phyloP scores from a whole-genome alignment of 2,888 invertebrate genomes.

The Dichetophora obliterata region DNA sequence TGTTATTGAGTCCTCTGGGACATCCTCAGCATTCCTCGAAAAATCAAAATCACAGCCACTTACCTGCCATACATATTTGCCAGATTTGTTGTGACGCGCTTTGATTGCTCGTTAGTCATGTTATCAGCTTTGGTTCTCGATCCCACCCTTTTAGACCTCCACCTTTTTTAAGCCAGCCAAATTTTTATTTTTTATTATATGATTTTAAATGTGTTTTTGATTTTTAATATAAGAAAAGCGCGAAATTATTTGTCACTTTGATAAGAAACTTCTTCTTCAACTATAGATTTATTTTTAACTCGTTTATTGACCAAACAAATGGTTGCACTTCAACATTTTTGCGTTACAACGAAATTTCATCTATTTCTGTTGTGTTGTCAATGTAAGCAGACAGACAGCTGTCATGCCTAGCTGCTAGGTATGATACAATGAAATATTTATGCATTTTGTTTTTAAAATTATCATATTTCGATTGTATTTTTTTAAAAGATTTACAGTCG shows the following conservation, averaged over 20 bases:
- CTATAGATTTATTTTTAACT: background rate
- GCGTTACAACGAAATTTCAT: constrained; percentile 18
- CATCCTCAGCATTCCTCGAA: no score
- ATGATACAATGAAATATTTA: background rate
- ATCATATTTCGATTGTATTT: no score
- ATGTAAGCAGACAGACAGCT: background rate
- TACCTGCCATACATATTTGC: constrained; percentile 51
- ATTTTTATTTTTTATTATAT: background rate
- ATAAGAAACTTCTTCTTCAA: background rate
- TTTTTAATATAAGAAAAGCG: background rate
- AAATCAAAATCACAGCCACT: background rate
- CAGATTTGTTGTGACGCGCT: constrained; percentile 27
- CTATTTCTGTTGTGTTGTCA: background rate
- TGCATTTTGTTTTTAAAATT: background rate
- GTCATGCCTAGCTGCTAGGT: background rate
- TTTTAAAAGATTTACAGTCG: no score
- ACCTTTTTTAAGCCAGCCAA: no score
- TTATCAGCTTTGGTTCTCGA: constrained; percentile 8
- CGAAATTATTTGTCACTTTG: background rate
- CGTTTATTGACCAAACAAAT: constrained; percentile 16
- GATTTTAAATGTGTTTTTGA: background rate
- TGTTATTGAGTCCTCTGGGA: background rate
- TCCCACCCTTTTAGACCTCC: no score
- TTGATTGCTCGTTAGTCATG: constrained; percentile 17
- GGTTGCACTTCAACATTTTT: background rate